phyloP scores from a whole-genome alignment of 2,888 invertebrate species.

The Amphipoea oculea region DNA sequence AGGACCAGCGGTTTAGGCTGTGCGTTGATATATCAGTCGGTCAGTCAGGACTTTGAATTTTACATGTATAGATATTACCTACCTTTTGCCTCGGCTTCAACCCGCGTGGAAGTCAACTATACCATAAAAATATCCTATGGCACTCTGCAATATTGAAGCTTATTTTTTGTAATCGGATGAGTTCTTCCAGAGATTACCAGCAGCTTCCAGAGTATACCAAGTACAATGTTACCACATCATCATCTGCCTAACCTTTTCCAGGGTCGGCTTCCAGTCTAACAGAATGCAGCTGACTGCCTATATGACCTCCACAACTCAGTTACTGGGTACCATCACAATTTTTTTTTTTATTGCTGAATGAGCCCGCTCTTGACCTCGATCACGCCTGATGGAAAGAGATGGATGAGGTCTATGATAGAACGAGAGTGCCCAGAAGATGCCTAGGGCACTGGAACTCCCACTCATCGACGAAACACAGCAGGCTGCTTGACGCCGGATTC shows the following conservation, averaged over 20 bases:
- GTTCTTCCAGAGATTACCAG: background rate
- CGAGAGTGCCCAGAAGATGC: too few species aligned
- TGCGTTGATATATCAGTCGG: too few species aligned
- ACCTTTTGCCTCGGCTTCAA: background rate
- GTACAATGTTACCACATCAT: background rate
- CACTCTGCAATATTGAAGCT: background rate
- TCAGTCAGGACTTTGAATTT: too few species aligned
- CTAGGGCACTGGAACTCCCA: too few species aligned
- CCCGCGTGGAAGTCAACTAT: background rate
- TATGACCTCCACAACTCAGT: background rate
- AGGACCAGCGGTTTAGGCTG: too few species aligned
- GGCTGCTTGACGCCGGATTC: too few species aligned
- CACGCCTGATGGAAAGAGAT: too few species aligned
- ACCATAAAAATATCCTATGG: background rate
- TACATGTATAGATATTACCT: background rate
- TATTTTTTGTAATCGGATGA: background rate
- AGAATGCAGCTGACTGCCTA: background rate
- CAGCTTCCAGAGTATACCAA: background rate
- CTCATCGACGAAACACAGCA: too few species aligned
- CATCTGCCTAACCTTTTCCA: background rate
- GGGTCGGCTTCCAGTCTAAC: background rate
- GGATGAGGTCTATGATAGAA: too few species aligned
- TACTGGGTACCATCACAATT: background rate
- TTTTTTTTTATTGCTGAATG: too few species aligned
- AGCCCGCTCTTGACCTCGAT: too few species aligned